Conservation (phyloP, 2,797 vertebrate species). For the Sebastolobus alascanus region DNA sequence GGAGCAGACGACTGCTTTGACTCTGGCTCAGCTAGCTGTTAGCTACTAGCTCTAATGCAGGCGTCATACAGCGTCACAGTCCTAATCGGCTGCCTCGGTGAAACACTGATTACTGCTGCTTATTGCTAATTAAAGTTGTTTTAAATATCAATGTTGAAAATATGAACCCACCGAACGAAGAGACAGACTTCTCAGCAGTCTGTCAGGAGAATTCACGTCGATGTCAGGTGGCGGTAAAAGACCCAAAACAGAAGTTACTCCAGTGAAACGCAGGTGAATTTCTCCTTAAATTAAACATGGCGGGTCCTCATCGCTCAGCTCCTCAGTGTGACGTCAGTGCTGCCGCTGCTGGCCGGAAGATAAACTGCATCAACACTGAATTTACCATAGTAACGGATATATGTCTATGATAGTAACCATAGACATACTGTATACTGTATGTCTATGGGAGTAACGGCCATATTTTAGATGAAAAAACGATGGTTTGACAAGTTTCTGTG, state of each 20-base stretch:
- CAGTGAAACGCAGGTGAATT: neutral
- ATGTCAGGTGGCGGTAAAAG: neutral
- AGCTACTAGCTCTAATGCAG: neutral
- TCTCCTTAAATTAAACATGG: neutral
- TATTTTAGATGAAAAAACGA: too few species aligned
- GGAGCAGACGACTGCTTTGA: neutral
- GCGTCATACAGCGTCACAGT: neutral
- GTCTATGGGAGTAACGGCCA: too few species aligned
- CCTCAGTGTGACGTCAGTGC: slow-evolving; percentile 13
- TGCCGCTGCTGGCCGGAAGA: slow-evolving; percentile 12
- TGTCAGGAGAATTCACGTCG: neutral
- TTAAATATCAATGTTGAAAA: rapidly evolving
- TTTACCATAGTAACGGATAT: too few species aligned
- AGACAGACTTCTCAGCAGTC: rapidly evolving
- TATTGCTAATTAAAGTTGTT: rapidly evolving
- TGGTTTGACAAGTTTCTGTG: too few species aligned
- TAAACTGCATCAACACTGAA: slow-evolving; percentile 19
- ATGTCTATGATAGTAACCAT: too few species aligned
- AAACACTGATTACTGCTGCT: neutral
- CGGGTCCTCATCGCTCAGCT: neutral
- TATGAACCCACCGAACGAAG: rapidly evolving
- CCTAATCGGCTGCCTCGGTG: neutral
- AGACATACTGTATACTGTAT: too few species aligned
- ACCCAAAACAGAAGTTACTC: neutral
- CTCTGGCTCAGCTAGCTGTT: neutral